Evolutionary conservation across 2,113 vertebrate genomes (phyloP).

Genomic region (Halichoerus grypus): DNA sequence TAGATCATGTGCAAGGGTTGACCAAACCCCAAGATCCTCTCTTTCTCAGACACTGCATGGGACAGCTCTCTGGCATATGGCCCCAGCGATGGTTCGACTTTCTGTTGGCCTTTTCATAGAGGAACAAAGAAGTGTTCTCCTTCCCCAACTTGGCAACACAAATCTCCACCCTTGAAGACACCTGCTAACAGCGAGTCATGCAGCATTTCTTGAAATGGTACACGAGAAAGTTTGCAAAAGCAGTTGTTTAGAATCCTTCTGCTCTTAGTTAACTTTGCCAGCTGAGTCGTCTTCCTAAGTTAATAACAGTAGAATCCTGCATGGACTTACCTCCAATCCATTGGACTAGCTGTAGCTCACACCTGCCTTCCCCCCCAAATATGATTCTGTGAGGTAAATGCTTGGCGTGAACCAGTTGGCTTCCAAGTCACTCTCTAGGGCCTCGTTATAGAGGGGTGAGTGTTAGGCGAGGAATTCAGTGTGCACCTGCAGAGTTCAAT

Average conservation of each 20-base stretch:
- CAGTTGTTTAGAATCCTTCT: not conserved
- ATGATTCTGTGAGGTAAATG: not conserved
- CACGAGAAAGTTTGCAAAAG: not conserved
- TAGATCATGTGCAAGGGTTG: not conserved
- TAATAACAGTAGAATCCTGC: not conserved
- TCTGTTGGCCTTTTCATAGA: not conserved
- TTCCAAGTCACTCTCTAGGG: not conserved
- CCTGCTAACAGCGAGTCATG: not conserved
- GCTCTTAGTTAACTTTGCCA: not conserved
- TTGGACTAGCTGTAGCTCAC: not conserved
- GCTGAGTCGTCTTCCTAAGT: not conserved
- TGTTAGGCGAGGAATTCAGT: not conserved
- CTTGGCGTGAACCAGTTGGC: fast-evolving
- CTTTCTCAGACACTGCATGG: not conserved
- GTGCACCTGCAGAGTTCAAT: not conserved
- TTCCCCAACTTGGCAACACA: not conserved
- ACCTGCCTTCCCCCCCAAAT: no score
- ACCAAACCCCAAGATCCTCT: not conserved
- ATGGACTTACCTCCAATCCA: not conserved
- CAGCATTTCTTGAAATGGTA: not conserved
- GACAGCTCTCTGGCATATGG: not conserved
- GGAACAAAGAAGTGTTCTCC: constrained; percentile 10
- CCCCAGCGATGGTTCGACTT: not conserved
- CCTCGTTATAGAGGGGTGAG: not conserved
- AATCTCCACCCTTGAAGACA: not conserved